Evolutionary conservation across 2,888 invertebrate species (phyloP), one percentile per base, ranked within the genome.

Genomic region (Steinernema carpocapsae): DNA sequence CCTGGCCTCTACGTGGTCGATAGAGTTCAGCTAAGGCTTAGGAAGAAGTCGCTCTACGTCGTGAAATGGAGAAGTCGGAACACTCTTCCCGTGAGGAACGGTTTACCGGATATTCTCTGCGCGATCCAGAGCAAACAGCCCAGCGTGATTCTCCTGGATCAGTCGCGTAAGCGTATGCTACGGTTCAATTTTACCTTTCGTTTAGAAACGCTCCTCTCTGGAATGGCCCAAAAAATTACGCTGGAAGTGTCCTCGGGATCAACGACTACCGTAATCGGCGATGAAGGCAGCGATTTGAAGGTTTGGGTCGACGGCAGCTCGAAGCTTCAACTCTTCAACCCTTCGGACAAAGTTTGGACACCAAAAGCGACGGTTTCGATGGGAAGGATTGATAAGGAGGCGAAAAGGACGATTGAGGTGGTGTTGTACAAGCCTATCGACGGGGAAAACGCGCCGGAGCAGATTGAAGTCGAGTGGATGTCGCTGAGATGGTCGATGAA

Each of bases 381-480:
- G 10, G 72, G 43, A 64, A n/a, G 48, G 6, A 73, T 75, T 10
- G 52, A 52, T 14, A 75, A 72, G 46, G 75, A 75, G 14, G 14
- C 72, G 37, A 70, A 70, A 29, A 24, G 59, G 32, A 48, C 43
- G 24, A 43, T 45, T 42, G 19, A 70, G 19, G 70, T 74, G 17
- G 45, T 59, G 29, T 14, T 74, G 14, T 74, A 72, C 46, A 26
- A 72, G 14, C 74, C 74, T 22, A 32, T 74, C 29, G 59, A 42
- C n/a, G 74, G 48, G 45, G 52, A 64, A 59, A n/a, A n/a, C n/a
- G n/a, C n/a, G n/a, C n/a, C n/a, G n/a, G n/a, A n/a, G n/a, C 78
- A 85, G 83, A 64, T 85, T 1, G 71, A 77, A 52, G 74, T 85
- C 4, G 83, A 84, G 70, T 86, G 86, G 86, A 74, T 78, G 75